Evolutionary conservation across 1,140 invertebrate species (phyloP), one percentile per base, ranked within the genome.

Genomic region (Copidosoma floridanum): DNA sequence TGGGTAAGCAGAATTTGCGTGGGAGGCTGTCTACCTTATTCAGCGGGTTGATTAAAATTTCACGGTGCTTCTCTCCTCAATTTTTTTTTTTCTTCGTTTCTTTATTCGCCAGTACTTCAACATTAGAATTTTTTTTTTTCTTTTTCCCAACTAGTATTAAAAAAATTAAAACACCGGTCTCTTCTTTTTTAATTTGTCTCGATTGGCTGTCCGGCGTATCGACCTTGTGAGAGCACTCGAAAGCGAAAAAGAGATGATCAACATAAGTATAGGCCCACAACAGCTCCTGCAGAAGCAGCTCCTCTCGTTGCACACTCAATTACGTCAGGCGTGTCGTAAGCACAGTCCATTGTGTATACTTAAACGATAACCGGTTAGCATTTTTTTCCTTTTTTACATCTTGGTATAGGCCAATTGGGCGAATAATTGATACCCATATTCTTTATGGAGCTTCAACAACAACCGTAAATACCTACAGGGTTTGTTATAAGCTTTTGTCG

Each of bases 281-380:
- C 23, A 18, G 56, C 35, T 5, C n/a, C 32, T 18, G 44, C 24
- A 35, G 24, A 14, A 27, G 21, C 14, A 16, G 14, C 27, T 8
- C 41, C 41, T 12, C 12, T 23, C 12, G 23, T 16, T n/a, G 7
- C 32, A 35, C 6, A 21, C n/a, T 16, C 35, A 44, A 59, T 59
- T 59, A 44, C 57, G 48, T 44, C 57, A 35, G 41, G 43, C 23
- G 41, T 59, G 50, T 59, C 50, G 50, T 50, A 59, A 59, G 40
- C 40, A 21, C 50, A 23, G 8, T 12, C 48, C n/a, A n/a, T n/a
- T n/a, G n/a, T n/a, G n/a, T n/a, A n/a, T n/a, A n/a, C n/a, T n/a
- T n/a, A n/a, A n/a, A n/a, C n/a, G n/a, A n/a, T n/a, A 46, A 59
- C 57, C 47, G 48, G 57, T 59, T 59, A 52, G 27, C 11, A 12